Base-by-base conservation (phyloP, 2,797 vertebrate species). In the Pitangus sulphuratus region DNA sequence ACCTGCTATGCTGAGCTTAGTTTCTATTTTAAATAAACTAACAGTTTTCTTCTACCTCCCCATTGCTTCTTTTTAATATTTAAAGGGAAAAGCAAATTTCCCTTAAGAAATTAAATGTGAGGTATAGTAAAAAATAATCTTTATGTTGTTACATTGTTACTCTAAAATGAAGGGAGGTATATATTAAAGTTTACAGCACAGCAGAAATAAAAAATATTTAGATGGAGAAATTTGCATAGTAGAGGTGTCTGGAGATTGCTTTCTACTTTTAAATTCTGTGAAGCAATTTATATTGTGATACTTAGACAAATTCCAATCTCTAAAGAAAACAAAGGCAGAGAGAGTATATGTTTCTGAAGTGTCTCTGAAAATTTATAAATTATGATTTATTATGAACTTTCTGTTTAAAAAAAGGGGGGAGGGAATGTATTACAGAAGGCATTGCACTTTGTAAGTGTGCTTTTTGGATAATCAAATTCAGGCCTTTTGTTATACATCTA, bases 11-110 rank as follows among this genome's bases (percentile, higher is more conserved):
- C 28, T 54, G 20, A 91, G n/a, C 33, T 62, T 70, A 42, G 31
- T 53, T 92, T 79, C 66, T 88, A 42, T 87, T 79, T 94, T 83
- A 62, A 84, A 94, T 80, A 92, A 87, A 69, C 5, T 35, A 69
- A 66, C 7, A 47, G 12, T n/a, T 22, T 47, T 56, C 57, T 83
- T 83, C 77, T 14, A 37, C 24, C 19, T 76, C 77, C 11, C 13
- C 15, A 16, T 11, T 77, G 42, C 14, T 61, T 28, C 62, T 69
- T 79, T 83, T 66, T 45, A 66, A 82, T 91, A 91, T 66, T 87
- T 83, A 62, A 85, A 77, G 20, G 35, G 31, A 77, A 87, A 92
- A 88, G 39, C 12, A 93, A 94, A 89, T 74, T 71, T 40, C 44
- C 39, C 22, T 33, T 70, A 44, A 57, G 47, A 35, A 87, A 83